Evolutionary conservation across 1,140 invertebrate genomes (phyloP).

Genomic region (Penaeus vannamei): DNA sequence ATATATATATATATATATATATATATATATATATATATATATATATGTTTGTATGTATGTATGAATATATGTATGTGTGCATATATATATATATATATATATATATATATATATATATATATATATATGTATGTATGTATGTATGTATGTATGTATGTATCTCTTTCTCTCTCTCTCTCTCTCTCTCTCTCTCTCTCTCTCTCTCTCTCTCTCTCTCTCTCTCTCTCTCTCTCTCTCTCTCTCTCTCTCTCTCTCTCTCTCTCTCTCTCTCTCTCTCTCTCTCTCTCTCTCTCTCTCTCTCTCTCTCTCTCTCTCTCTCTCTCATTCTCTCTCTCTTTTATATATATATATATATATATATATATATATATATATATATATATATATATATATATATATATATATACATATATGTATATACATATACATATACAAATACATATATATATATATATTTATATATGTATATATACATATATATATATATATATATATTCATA

Average conservation of each 20-base stretch:
- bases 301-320: no score
- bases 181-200: background rate
- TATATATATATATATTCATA: no score
- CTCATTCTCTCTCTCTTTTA: no score
- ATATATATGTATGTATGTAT: conserved; percentile 5
- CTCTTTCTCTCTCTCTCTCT: background rate
- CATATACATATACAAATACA: no score
- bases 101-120: conserved; percentile 21
- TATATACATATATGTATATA: background rate
- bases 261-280: background rate
- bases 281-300: no score
- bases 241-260: background rate
- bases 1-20: conserved; percentile 26
- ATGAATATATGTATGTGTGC: background rate
- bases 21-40: background rate
- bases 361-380: conserved; percentile 21
- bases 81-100: conserved; percentile 24
- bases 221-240: background rate
- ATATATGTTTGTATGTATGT: background rate
- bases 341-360: conserved; percentile 24
- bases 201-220: background rate
- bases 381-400: background rate
- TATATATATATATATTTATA: no score
- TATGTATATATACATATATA: no score
- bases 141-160: background rate